These are phyloP conservation scores for Laterallus jamaicensis DNA, from an alignment of 2,113 vertebrate species.

Conservation along the genomic window DNA sequence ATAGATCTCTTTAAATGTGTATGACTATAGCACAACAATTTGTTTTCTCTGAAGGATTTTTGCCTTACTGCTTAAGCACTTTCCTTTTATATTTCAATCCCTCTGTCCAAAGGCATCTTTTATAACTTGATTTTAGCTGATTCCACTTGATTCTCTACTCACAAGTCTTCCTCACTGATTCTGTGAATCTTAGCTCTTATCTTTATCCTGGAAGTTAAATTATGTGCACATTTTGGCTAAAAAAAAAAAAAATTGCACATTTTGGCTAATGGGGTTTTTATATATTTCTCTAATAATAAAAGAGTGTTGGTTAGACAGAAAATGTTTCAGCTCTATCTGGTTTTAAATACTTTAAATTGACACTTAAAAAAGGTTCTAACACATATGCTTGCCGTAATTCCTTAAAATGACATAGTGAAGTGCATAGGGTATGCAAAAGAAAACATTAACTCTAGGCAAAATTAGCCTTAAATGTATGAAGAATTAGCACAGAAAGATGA, in stretches of 20 bases:
- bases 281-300: neutral
- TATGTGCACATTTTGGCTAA: neutral
- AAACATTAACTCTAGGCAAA: neutral
- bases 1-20: neutral
- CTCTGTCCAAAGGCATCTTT: neutral
- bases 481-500: neutral
- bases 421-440: neutral
- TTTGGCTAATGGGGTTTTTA: neutral
- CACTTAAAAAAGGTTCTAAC: neutral
- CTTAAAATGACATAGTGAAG: neutral
- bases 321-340: slow-evolving; percentile 15
- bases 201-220: neutral
- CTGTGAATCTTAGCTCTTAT: neutral
- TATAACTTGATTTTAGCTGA: neutral
- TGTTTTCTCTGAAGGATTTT: neutral
- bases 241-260: neutral
- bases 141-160: neutral
- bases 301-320: neutral
- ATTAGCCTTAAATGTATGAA: neutral
- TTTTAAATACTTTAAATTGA: slow-evolving; percentile 3
- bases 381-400: neutral
- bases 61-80: neutral
- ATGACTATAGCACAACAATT: neutral
- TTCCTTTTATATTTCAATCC: neutral
- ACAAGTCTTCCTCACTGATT: neutral